A percentile compares a stretch with the other conserved stretches of the same genome.
Evolutionary conservation across 2,797 vertebrate genomes (phyloP).

Genomic region (Amazonetta brasiliensis): DNA sequence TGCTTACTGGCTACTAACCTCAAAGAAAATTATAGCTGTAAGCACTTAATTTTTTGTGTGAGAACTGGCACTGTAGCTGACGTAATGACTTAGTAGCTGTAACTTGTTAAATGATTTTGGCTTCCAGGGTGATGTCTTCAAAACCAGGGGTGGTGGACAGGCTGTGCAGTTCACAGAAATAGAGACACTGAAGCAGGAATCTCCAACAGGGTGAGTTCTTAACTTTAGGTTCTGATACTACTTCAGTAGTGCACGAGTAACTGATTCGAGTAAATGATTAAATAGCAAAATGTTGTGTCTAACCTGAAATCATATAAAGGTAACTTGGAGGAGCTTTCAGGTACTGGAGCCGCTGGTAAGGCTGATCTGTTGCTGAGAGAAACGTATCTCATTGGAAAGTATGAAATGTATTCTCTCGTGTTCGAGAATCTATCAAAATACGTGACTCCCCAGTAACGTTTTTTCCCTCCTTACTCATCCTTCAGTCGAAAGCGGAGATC

Average conservation of each 20-base stretch:
- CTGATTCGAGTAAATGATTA: fast-evolving
- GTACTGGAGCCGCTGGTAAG: not conserved
- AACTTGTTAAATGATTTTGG: not conserved
- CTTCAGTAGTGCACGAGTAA: fast-evolving
- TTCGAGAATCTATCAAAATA: not conserved
- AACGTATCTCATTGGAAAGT: not conserved
- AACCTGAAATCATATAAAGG: not conserved
- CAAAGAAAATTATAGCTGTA: not conserved
- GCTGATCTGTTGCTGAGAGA: not conserved
- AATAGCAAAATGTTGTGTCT: fast-evolving
- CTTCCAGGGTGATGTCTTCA: constrained; percentile 91
- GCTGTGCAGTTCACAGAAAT: constrained; percentile 95
- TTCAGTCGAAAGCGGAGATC: constrained; percentile 81
- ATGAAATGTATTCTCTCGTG: fast-evolving
- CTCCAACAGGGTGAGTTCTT: constrained; percentile 77
- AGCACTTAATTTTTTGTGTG: not conserved
- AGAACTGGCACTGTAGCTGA: fast-evolving
- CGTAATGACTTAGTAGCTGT: fast-evolving
- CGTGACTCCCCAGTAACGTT: fast-evolving
- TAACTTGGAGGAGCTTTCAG: not conserved
- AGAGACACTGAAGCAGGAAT: constrained; percentile 92
- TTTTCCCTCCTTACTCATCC: fast-evolving
- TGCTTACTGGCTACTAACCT: not conserved
- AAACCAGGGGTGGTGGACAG: constrained; percentile 93
- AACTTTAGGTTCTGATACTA: not conserved